Evolutionary conservation across 2,888 invertebrate species (phyloP).

Genomic region (Acleris holmiana): DNA sequence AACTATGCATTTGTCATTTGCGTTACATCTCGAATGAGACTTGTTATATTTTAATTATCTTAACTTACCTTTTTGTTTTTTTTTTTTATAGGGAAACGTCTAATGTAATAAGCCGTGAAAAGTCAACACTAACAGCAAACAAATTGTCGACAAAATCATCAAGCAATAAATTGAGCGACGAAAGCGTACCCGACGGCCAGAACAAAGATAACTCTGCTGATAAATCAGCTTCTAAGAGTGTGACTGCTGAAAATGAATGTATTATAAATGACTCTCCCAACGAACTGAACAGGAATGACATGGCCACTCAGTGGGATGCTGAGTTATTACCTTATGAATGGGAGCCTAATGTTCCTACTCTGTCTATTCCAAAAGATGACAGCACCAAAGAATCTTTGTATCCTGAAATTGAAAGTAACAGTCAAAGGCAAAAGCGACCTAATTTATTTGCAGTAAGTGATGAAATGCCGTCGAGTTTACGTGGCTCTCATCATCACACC

Average conservation of each 20-base stretch:
- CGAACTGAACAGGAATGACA: conserved; percentile 54
- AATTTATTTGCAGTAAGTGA: conserved; percentile 76
- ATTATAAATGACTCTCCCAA: conserved; percentile 44
- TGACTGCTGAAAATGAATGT: conserved; percentile 29
- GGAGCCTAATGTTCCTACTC: conserved; percentile 60
- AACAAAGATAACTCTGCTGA: conserved; percentile 38
- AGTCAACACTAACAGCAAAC: conserved; percentile 53
- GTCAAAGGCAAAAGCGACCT: conserved; percentile 58
- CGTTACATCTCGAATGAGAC: background rate
- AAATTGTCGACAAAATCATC: conserved; percentile 51
- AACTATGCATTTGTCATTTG: too few relatives aligned
- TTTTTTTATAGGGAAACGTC: conserved; percentile 65
- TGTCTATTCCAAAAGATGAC: conserved; percentile 61
- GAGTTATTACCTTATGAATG: conserved; percentile 62
- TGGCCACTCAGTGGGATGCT: conserved; percentile 72
- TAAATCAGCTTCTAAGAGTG: conserved; percentile 41
- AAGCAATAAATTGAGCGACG: conserved; percentile 13
- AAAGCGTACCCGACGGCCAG: conserved; percentile 24
- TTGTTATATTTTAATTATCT: background rate
- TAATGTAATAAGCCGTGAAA: conserved; percentile 74
- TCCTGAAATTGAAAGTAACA: conserved; percentile 52
- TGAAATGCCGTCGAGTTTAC: conserved; percentile 74
- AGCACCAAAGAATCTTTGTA: conserved; percentile 52
- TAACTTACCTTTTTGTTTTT: conserved; percentile 31
- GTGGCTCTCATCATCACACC: conserved; percentile 51